Evolutionary conservation across 2,888 invertebrate species (phyloP), one percentile per base, ranked within the genome.

Genomic region (Acanthosepion lycidas): DNA sequence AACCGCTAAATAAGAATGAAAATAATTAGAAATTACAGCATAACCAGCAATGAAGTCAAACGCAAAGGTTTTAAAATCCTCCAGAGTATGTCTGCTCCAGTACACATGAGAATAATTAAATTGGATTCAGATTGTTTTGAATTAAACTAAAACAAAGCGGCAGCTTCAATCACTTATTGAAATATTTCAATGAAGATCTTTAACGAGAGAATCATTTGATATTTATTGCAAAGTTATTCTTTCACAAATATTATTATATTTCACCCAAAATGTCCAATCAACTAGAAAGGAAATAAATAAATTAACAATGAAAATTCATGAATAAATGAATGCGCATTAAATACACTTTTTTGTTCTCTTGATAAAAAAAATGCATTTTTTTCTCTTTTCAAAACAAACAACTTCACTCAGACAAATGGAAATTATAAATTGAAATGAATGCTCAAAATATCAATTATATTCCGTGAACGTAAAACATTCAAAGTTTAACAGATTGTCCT

Each of bases 171-270:
- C 78, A 78, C 5, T 78, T 33, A n/a, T 78, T 78, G 78, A 78
- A 59, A 78, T 78, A 15, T 78, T 78, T 78, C n/a, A 33, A 78
- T 78, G 78, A 78, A 78, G 15, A 78, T 78, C 78, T 78, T 78
- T 78, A 78, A 78, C 33, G 78, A 78, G 78, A 78, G n/a, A 78
- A 78, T n/a, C 78, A 78, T 78, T 78, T 78, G 78, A 78, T 78
- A 78, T 78, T 78, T 78, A 78, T 78, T 78, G n/a, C 15, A 78
- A 78, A n/a, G 33, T n/a, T 78, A 78, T 78, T 78, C 78, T 33
- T n/a, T 23, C 78, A 78, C 4, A 8, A 78, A 78, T 8, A 12
- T n/a, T n/a, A 15, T n/a, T 78, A 78, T 78, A 0, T 78, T 78
- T n/a, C 78, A n/a, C 12, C n/a, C n/a, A 78, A n/a, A 78, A 78